These are phyloP conservation scores for Tachypleus tridentatus DNA, from an alignment of 1,140 invertebrate species.

Conservation along the genomic window DNA sequence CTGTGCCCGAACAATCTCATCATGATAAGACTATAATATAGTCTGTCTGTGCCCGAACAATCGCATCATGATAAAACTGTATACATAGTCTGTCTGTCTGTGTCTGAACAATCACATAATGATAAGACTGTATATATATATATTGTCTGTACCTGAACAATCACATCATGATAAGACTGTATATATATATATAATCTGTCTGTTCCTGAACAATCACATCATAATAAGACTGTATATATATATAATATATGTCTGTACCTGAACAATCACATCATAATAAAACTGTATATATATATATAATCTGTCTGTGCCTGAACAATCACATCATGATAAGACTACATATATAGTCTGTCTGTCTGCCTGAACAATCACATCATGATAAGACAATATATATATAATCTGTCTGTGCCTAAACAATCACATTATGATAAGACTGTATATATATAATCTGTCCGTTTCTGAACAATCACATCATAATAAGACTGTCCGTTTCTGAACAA, in stretches of 20 bases:
- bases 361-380: too few species aligned
- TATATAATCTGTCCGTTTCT: background rate
- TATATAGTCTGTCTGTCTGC: background rate
- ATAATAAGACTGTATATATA: slow-evolving; percentile 4
- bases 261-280: too few species aligned
- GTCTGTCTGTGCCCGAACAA: background rate
- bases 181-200: too few species aligned
- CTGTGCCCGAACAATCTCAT: slow-evolving; percentile 38
- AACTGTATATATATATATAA: too few species aligned
- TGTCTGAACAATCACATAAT: slow-evolving; percentile 35
- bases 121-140: slow-evolving; percentile 6
- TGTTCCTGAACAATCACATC: slow-evolving; percentile 38
- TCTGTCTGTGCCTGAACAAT: slow-evolving; percentile 32
- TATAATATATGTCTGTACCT: background rate
- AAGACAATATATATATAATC: too few species aligned
- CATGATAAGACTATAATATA: slow-evolving; percentile 5
- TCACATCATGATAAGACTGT: too few species aligned
- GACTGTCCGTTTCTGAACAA: slow-evolving; percentile 31
- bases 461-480: too few species aligned
- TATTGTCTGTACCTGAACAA: background rate
- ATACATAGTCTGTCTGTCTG: slow-evolving; percentile 15
- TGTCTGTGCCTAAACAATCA: slow-evolving; percentile 32
- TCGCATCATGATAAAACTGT: too few species aligned
- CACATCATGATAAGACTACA: slow-evolving; percentile 30
- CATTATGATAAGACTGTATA: slow-evolving; percentile 30